These are phyloP conservation scores for Sycophila sp. DNA, from an alignment of 1,140 invertebrate species.

Conservation along the genomic window DNA sequence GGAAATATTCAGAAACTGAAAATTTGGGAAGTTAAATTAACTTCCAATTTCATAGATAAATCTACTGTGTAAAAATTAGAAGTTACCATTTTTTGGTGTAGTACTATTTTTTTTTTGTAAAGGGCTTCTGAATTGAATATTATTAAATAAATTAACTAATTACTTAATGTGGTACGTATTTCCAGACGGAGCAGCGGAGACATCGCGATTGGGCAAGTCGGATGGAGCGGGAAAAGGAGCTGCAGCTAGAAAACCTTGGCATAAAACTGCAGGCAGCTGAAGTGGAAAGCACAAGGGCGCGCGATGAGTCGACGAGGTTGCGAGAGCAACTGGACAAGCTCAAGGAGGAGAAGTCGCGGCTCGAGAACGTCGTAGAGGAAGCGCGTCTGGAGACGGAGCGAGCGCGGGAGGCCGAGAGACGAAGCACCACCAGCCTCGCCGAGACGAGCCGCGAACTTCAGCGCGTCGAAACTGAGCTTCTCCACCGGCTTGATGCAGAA, in stretches of 20 bases:
- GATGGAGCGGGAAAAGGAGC: conserved; percentile 85
- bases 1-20: no score
- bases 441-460: conserved; percentile 64
- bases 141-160: no score
- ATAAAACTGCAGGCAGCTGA: conserved; percentile 84
- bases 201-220: conserved; percentile 84
- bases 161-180: not conserved
- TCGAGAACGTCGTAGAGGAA: conserved; percentile 69
- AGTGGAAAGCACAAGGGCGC: conserved; percentile 78
- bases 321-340: conserved; percentile 69
- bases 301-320: conserved; percentile 76
- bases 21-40: no score
- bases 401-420: conserved; percentile 61
- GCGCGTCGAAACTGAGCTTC: conserved; percentile 63
- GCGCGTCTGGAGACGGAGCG: conserved; percentile 60
- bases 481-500: conserved; percentile 68
- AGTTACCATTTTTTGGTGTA: no score
- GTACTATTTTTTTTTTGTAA: no score
- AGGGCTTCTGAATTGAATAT: no score
- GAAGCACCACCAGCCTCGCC: conserved; percentile 62
- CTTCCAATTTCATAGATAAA: no score
- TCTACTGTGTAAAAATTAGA: no score
- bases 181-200: conserved; percentile 82
- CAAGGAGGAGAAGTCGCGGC: conserved; percentile 69
- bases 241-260: conserved; percentile 86